phyloP scores from a whole-genome alignment of 2,888 invertebrate species.

The Reticulitermes lucifugus region DNA sequence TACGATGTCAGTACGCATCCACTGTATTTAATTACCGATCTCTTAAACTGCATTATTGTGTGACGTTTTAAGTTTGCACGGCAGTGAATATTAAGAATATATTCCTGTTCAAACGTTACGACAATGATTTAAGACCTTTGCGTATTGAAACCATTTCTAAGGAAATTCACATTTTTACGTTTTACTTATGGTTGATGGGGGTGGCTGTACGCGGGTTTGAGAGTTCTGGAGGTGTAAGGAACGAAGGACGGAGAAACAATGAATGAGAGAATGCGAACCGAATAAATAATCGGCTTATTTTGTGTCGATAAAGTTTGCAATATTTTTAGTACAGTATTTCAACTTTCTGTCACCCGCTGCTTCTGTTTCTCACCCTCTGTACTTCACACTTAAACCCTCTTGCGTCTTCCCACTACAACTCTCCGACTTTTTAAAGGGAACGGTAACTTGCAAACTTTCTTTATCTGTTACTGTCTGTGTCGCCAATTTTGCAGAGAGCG shows the following conservation, averaged over 20 bases:
- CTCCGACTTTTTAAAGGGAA: not conserved
- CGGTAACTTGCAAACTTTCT: not conserved
- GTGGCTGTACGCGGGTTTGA: too few relatives aligned
- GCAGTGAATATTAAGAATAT: too few relatives aligned
- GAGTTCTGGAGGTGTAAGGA: not conserved
- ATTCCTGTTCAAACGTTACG: too few relatives aligned
- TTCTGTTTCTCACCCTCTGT: not conserved
- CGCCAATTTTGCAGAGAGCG: not conserved
- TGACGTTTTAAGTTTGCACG: too few relatives aligned
- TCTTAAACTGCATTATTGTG: too few relatives aligned
- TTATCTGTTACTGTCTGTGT: not conserved
- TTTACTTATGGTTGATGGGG: too few relatives aligned
- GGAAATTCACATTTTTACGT: too few relatives aligned
- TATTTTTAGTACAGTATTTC: not conserved
- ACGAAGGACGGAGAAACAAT: not conserved
- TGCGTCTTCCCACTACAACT: not conserved
- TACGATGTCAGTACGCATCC: too few relatives aligned
- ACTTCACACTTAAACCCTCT: not conserved
- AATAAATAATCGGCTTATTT: constrained; percentile 5
- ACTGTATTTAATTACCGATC: too few relatives aligned
- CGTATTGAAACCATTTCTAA: too few relatives aligned
- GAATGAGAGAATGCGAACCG: not conserved
- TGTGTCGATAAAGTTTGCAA: not conserved
- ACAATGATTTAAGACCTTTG: too few relatives aligned
- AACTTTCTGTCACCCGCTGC: not conserved